Percentiles rank a stretch among this genome's conserved stretches.
phyloP scores from a whole-genome alignment of 2,113 vertebrate genomes.

The Okapia johnstoni region DNA sequence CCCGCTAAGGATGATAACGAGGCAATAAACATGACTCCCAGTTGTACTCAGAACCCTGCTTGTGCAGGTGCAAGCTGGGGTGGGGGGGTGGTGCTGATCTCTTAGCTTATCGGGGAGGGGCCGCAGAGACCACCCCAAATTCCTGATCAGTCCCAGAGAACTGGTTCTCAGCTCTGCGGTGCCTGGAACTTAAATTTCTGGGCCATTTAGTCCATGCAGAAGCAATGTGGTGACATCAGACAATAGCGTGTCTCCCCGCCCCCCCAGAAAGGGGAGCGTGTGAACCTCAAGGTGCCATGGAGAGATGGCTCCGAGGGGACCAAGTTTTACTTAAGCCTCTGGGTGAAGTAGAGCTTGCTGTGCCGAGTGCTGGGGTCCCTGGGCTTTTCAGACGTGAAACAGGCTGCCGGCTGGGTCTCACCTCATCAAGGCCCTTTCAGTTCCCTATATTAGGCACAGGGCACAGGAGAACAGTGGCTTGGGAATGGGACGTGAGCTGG shows the following conservation, averaged over 20 bases:
- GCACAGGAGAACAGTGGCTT: not conserved
- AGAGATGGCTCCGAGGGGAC: not conserved
- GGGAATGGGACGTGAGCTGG: not conserved
- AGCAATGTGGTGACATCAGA: not conserved
- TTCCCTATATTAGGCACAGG: not conserved
- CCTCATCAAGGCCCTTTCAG: not conserved
- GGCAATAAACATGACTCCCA: constrained; percentile 45
- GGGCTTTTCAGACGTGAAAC: not conserved
- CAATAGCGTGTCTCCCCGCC: not conserved
- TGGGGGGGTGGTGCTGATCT: not conserved
- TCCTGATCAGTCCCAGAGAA: not conserved
- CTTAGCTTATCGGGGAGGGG: not conserved
- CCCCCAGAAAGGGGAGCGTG: not conserved
- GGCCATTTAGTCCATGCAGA: not conserved
- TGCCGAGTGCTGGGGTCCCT: not conserved
- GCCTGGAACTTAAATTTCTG: not conserved
- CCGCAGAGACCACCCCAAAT: not conserved
- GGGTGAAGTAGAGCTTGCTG: not conserved
- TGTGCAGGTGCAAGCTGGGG: not conserved
- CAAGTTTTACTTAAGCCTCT: not conserved
- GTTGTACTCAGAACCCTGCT: not conserved
- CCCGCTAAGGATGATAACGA: constrained; percentile 56
- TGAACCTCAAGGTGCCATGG: not conserved
- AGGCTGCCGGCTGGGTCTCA: not conserved
- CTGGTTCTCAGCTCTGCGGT: not conserved